A percentile compares a stretch with the other conserved stretches of the same genome.
phyloP scores from a whole-genome alignment of 2,888 invertebrate species.

The Drosophila nr. perissopoda region DNA sequence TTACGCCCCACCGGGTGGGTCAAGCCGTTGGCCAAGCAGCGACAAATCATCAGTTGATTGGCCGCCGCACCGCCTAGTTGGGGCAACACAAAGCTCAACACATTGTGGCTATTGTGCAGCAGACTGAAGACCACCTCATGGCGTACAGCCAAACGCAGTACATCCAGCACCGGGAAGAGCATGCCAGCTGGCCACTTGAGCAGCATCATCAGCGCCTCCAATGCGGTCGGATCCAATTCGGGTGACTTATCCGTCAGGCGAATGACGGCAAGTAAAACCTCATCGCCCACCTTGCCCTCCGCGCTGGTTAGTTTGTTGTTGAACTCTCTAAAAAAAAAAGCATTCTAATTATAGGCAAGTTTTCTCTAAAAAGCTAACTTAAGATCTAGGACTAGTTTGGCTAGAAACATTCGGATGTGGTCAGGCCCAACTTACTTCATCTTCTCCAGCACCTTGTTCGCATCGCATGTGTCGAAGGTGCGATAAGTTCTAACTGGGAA shows the following conservation, averaged over 20 bases:
- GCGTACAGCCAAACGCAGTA: slow-evolving; percentile 93
- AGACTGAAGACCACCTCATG: slow-evolving; percentile 87
- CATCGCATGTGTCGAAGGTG: slow-evolving; percentile 92
- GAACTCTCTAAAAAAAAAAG: slow-evolving; percentile 87
- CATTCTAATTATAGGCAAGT: no score
- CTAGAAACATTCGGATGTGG: not conserved
- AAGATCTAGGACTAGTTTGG: no score
- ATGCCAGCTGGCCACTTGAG: slow-evolving; percentile 87
- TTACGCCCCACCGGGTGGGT: slow-evolving; percentile 85
- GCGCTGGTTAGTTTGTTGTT: slow-evolving; percentile 86
- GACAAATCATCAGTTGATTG: slow-evolving; percentile 92
- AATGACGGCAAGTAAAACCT: slow-evolving; percentile 85
- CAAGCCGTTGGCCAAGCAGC: slow-evolving; percentile 93
- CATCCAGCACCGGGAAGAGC: slow-evolving; percentile 95
- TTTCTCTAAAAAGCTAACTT: no score
- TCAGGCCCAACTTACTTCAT: slow-evolving; percentile 83
- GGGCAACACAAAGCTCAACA: slow-evolving; percentile 85
- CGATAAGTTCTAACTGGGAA: slow-evolving; percentile 86
- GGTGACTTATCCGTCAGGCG: slow-evolving; percentile 86
- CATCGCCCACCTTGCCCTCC: slow-evolving; percentile 78
- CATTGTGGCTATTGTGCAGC: slow-evolving; percentile 85
- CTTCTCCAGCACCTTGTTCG: slow-evolving; percentile 90
- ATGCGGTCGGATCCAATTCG: slow-evolving; percentile 84
- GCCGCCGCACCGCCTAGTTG: slow-evolving; percentile 84
- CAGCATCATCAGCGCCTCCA: slow-evolving; percentile 79